Evolutionary conservation across 2,888 invertebrate genomes (phyloP), one percentile per base, ranked within the genome.

Genomic region (Deilephila elpenor): DNA sequence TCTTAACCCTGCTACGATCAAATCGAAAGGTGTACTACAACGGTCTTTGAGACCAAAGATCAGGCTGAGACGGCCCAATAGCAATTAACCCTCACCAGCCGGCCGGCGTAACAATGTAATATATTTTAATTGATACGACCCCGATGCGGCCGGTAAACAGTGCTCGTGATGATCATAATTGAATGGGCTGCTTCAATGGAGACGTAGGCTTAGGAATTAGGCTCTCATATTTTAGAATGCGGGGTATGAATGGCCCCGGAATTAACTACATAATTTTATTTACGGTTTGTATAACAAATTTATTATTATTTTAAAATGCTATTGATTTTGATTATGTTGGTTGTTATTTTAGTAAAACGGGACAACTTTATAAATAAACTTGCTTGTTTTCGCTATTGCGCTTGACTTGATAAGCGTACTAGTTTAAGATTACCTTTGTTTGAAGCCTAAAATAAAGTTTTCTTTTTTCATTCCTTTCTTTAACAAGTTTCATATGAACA

Each of bases 41-140:
- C 84, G 88, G 88, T 87, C 84, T 80, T 81, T 80, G 83, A 86
- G 91, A 91, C 88, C 91, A 91, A 90, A 91, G 93, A 91, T 93
- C 93, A 93, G 89, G 84, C 83, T 77, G 77, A 86, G 88, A 89
- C 88, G 84, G 90, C 83, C 91, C 92, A 90, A 92, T 91, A 92
- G 87, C 87, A 91, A 93, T 94, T 93, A 93, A 93, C 93, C 92
- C 91, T 87, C 83, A 79, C 82, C 80, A 82, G 83, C 75, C 81
- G 84, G 80, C 82, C 87, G 82, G 85, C 84, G 89, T 89, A 89
- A 90, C 93, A 93, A 91, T 93, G 92, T 92, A 92, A 93, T 93
- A 91, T 90, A 89, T 89, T 90, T 91, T 93, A 92, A 94, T 93
- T 93, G 91, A 89, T 86, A 90, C 89, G 93, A 91, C 93, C 93